Conservation (phyloP, 2,888 invertebrate genomes). For the Pemphredon lugubris region DNA sequence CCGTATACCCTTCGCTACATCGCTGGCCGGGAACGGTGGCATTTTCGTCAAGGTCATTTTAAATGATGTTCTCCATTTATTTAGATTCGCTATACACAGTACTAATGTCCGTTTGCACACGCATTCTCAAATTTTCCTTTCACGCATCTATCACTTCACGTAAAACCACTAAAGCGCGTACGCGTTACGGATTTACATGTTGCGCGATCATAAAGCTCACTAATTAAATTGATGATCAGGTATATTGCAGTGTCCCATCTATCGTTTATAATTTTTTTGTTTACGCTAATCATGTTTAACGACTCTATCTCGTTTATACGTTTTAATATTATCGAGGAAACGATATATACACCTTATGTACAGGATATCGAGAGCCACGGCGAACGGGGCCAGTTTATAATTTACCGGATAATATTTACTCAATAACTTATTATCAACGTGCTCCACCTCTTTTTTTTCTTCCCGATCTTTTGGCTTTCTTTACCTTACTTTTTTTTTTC, state of each 20-base stretch:
- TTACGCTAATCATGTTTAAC: conserved; percentile 65
- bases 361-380: conserved; percentile 29
- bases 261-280: conserved; percentile 57
- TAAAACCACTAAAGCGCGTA: conserved; percentile 46
- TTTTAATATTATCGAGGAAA: conserved; percentile 52
- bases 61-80: conserved; percentile 77
- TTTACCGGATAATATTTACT: conserved; percentile 68
- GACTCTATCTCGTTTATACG: conserved; percentile 58
- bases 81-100: conserved; percentile 77
- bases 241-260: conserved; percentile 81
- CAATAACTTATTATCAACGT: conserved; percentile 77
- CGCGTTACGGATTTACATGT: conserved; percentile 65
- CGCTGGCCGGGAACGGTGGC: too few species aligned
- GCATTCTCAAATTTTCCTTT: conserved; percentile 30
- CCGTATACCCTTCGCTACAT: too few species aligned
- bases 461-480: conserved; percentile 43
- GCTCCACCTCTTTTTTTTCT: neutral
- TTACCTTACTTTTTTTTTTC: conserved; percentile 1
- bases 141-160: conserved; percentile 58
- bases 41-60: conserved; percentile 41
- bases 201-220: conserved; percentile 76
- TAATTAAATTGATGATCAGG: conserved; percentile 78
- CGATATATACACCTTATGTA: conserved; percentile 58
- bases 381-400: conserved; percentile 56
- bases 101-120: conserved; percentile 50